Base-by-base conservation (phyloP, 2,797 vertebrate species). In the Amazona ochrocephala region DNA sequence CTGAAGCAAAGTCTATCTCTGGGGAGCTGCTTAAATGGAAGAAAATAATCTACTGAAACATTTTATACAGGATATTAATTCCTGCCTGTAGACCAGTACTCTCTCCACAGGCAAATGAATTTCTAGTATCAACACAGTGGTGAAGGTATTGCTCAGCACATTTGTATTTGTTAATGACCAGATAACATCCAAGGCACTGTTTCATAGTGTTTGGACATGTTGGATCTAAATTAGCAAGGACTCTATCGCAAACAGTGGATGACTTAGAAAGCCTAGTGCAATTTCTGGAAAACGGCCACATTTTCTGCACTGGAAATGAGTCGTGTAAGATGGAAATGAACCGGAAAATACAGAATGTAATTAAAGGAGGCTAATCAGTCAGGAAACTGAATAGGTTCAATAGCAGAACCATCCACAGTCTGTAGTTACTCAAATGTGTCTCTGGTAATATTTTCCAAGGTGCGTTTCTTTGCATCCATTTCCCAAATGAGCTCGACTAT, bases 111-210 rank as follows among this genome's bases (percentile, higher is more conserved):
- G 45, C 56, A 94, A 92, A 87, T 67, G 74, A 79, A 89, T 79
- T 91, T 60, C 67, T 74, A 65, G 32, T 80, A 89, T 51, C 56
- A 83, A 74, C 47, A 86, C 8, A 51, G 29, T 68, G 45, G 20
- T 61, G 75, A 76, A 75, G 1, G 3, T 73, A 56, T 80, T 83
- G 62, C 48, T 93, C 42, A 72, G 27, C 64, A 85, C 10, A 70
- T 89, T 87, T 88, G 11, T 85, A 26, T 94, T 90, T 91, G 22
- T 66, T 87, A 67, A 41, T 81, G 54, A 70, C 34, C 72, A 84
- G 62, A 56, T 89, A 92, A 82, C 70, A 74, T 41, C 45, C 22
- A 51, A 73, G n/a, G 45, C 45, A 41, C 16, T 74, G 16, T 77
- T 95, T 75, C 34, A 29, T 19, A 34, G 39, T 80, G 23, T 89